These are phyloP conservation scores for Scaptomyza hsui DNA, from an alignment of 1,140 invertebrate species.

Conservation along the genomic window DNA sequence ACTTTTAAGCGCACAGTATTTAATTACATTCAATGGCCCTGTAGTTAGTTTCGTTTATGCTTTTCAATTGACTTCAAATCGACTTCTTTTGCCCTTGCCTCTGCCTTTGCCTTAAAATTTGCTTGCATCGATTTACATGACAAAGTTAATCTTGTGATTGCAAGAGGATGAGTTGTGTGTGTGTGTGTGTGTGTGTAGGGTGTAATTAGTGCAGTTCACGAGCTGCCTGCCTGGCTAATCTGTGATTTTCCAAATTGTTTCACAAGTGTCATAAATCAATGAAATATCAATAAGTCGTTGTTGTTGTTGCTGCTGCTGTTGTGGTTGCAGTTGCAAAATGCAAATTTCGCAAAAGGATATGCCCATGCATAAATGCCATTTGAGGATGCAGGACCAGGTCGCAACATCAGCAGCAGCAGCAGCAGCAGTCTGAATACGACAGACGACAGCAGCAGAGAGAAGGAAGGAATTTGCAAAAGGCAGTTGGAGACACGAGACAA, in stretches of 20 bases:
- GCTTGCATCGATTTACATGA: conserved; percentile 48
- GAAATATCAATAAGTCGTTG: conserved; percentile 83
- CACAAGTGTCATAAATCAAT: conserved; percentile 84
- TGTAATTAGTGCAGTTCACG: conserved; percentile 63
- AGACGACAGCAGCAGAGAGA: conserved; percentile 42
- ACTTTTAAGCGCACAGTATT: neutral
- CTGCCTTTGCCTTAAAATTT: neutral
- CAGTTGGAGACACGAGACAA: conserved; percentile 67
- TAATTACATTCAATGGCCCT: conserved; percentile 12
- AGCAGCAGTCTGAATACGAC: conserved; percentile 33
- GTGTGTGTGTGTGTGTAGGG: conserved; percentile 40
- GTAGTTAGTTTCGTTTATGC: conserved; percentile 20
- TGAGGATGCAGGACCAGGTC: conserved; percentile 14
- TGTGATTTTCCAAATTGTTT: conserved; percentile 84
- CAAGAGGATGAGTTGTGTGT: conserved; percentile 8
- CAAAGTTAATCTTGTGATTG: conserved; percentile 48
- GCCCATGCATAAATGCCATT: conserved; percentile 71
- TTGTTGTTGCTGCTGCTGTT: conserved; percentile 42
- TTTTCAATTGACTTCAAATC: neutral
- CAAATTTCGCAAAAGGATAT: conserved; percentile 82
- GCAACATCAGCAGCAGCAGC: conserved; percentile 18
- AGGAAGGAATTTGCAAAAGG: neutral
- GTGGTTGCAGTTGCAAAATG: conserved; percentile 66
- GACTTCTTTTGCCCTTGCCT: conserved; percentile 24
- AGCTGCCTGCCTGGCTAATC: conserved; percentile 66